Conservation (phyloP, 2,113 vertebrate species). For the Gasterosteus nipponicus region DNA sequence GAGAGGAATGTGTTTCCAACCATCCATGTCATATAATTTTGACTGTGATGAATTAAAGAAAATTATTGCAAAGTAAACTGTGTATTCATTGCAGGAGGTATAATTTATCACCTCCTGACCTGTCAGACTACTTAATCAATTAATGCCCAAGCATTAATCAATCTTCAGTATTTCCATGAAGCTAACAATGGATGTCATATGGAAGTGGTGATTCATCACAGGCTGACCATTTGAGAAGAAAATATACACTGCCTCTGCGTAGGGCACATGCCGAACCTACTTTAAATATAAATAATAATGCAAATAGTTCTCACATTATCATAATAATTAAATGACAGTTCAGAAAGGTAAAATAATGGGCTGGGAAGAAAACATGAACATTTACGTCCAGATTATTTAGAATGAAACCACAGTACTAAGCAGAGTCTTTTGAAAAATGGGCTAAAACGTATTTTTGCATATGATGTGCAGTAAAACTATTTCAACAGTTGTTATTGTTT, state of each 20-base stretch:
- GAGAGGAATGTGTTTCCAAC: conserved; percentile 57
- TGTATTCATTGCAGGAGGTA: conserved; percentile 67
- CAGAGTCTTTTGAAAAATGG: neutral
- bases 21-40: conserved; percentile 75
- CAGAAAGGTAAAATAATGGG: neutral
- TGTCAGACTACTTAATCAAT: conserved; percentile 76
- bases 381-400: neutral
- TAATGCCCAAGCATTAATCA: conserved; percentile 71
- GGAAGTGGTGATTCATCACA: conserved; percentile 70
- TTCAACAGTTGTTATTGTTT: neutral
- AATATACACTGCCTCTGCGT: neutral
- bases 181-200: conserved; percentile 57
- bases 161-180: conserved; percentile 68
- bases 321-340: neutral
- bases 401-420: neutral
- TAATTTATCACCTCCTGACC: conserved; percentile 79
- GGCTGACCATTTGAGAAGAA: conserved; percentile 40
- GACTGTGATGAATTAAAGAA: conserved; percentile 77
- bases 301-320: neutral
- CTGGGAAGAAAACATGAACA: neutral
- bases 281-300: conserved; percentile 7
- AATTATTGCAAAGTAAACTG: conserved; percentile 74
- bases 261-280: neutral
- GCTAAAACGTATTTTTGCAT: neutral
- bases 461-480: neutral